phyloP scores from a whole-genome alignment of 92 coral and sea anemone genomes.

The Anthopleura xanthogrammica region DNA sequence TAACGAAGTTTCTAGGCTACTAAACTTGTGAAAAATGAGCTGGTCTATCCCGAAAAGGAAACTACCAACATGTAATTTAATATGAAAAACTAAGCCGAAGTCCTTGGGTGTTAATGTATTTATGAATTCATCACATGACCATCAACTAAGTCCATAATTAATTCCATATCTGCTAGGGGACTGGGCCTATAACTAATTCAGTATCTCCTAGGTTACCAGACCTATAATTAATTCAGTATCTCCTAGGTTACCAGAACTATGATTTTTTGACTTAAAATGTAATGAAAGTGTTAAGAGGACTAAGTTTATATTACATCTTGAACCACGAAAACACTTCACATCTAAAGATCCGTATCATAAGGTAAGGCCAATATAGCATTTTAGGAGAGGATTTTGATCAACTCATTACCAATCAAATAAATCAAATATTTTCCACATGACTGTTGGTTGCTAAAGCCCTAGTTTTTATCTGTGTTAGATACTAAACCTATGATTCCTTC shows the following conservation, averaged over 20 bases:
- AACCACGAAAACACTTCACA: too few relatives aligned
- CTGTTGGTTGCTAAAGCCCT: not conserved
- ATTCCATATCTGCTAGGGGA: not conserved
- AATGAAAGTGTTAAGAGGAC: not conserved
- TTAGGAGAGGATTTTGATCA: too few relatives aligned
- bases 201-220: not conserved
- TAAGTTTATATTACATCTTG: not conserved
- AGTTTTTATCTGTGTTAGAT: not conserved
- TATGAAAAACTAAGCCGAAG: not conserved
- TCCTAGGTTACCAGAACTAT: not conserved
- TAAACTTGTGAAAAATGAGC: not conserved
- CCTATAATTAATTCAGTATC: not conserved
- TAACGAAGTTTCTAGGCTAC: slow-evolving; percentile 9
- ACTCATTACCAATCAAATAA: too few relatives aligned
- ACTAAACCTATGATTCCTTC: not conserved
- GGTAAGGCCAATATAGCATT: too few relatives aligned
- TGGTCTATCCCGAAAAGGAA: slow-evolving; percentile 1
- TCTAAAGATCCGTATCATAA: too few relatives aligned
- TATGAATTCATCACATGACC: not conserved
- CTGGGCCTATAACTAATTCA: not conserved
- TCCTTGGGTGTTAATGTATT: not conserved
- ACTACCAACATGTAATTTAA: slow-evolving; percentile 11
- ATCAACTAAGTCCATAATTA: not conserved
- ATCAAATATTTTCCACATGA: not conserved
- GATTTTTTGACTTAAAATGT: not conserved